Conservation (phyloP, 2,888 invertebrate genomes). For the Sesamia inferens region DNA sequence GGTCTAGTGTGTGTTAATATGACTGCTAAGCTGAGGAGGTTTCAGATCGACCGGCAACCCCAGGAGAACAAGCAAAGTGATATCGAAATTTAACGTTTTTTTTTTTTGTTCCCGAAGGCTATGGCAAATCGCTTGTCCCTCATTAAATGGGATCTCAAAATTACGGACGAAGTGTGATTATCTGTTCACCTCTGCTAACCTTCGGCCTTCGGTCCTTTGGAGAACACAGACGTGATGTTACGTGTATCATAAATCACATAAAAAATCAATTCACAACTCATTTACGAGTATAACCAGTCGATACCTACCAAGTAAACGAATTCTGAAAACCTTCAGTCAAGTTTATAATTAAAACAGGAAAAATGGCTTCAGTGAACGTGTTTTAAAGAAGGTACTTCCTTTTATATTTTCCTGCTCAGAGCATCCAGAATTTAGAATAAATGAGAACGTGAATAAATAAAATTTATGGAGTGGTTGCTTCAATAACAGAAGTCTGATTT, state of each 20-base stretch:
- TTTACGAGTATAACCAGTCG: background rate
- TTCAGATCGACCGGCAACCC: too few relatives aligned
- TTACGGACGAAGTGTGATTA: background rate
- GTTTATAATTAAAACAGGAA: conserved; percentile 14
- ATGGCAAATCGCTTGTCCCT: background rate
- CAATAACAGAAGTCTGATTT: background rate
- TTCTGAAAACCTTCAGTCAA: background rate
- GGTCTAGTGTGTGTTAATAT: background rate
- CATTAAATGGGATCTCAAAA: background rate
- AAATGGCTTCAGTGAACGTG: background rate
- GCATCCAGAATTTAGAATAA: background rate
- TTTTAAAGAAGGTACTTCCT: background rate
- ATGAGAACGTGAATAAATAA: conserved; percentile 3
- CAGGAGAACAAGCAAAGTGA: background rate
- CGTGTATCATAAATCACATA: background rate
- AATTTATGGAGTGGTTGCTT: conserved; percentile 9
- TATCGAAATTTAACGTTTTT: background rate
- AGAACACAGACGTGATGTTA: background rate
- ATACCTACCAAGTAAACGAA: background rate
- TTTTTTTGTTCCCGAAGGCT: background rate
- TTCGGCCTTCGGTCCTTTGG: too few relatives aligned
- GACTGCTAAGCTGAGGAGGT: background rate
- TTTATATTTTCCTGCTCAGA: background rate
- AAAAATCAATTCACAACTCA: background rate
- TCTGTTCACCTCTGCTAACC: background rate